Conservation (phyloP, 1,140 invertebrate species). For the Globodera rostochiensis region DNA sequence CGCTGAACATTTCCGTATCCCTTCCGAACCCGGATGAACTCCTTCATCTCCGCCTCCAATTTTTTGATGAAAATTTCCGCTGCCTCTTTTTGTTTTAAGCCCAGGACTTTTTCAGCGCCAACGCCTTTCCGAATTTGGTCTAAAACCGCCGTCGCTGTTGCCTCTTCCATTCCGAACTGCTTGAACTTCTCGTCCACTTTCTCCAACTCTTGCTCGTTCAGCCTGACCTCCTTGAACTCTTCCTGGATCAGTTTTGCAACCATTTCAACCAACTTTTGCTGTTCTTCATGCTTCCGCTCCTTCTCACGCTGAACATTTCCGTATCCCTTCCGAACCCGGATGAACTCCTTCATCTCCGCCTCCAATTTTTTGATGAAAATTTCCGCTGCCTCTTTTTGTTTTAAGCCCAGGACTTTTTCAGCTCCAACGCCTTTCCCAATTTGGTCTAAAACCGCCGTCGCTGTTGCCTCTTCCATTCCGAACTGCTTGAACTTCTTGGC, state of each 20-base stretch:
- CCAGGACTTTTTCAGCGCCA: no score
- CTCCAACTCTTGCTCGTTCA: background rate
- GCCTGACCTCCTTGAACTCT: constrained; percentile 1
- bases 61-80: no score
- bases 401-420: no score
- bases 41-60: background rate
- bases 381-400: no score
- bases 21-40: background rate
- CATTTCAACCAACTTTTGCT: background rate
- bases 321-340: constrained; percentile 3
- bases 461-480: no score
- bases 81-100: no score
- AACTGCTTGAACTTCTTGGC: constrained; percentile 9
- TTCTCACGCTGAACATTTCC: constrained; percentile 9
- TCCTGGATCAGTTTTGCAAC: background rate
- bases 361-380: background rate
- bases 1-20: background rate
- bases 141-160: background rate
- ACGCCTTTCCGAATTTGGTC: background rate
- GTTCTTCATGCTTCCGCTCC: constrained; percentile 4
- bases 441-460: no score
- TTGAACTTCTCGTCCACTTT: constrained; percentile 5
- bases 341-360: background rate
- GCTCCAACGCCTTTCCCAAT: no score
- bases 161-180: background rate